These are phyloP conservation scores for Chloropsis hardwickii DNA, from an alignment of 2,113 vertebrate genomes.

Conservation along the genomic window DNA sequence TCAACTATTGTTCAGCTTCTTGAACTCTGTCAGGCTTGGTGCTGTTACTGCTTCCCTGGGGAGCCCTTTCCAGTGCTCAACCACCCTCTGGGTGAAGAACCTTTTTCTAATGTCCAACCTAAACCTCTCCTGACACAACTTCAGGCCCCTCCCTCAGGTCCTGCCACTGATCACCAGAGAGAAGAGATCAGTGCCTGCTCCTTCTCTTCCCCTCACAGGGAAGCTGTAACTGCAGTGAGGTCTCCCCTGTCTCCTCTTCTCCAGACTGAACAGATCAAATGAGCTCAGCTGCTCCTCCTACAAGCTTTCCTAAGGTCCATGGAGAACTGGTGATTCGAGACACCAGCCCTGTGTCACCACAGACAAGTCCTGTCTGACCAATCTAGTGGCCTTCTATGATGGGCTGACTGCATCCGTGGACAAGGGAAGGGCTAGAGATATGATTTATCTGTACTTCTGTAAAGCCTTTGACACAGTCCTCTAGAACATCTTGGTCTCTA, in stretches of 20 bases:
- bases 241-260: neutral
- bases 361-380: neutral
- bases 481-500: neutral
- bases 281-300: neutral
- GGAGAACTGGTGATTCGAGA: neutral
- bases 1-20: too few species aligned
- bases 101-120: neutral
- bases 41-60: neutral
- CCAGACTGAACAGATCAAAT: neutral
- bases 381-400: neutral
- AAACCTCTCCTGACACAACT: neutral
- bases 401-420: neutral
- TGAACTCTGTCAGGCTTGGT: neutral
- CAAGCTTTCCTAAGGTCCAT: neutral
- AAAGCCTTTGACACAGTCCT: neutral
- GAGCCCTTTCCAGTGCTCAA: neutral
- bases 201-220: fast-evolving
- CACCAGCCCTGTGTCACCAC: neutral
- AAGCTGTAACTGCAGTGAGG: fast-evolving
- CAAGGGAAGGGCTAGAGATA: neutral
- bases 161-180: neutral
- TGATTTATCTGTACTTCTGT: neutral
- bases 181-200: neutral
- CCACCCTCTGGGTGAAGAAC: neutral
- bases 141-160: neutral